A percentile compares a stretch with the other conserved stretches of the same genome.
Evolutionary conservation across 2,797 vertebrate species (phyloP).

Genomic region (Sebastolobus altivelis): DNA sequence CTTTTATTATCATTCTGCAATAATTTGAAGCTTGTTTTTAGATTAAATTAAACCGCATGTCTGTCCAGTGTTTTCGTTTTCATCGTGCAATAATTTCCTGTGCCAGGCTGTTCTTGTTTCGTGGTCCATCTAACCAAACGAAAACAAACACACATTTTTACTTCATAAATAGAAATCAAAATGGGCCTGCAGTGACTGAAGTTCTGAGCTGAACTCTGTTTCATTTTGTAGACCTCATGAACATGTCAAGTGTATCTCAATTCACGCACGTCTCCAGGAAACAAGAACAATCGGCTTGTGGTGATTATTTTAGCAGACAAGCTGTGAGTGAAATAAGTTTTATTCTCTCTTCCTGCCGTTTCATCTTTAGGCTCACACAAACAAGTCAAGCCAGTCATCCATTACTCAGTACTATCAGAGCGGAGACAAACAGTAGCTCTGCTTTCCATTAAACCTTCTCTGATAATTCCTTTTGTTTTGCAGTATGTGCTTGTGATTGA

Average conservation of each 20-base stretch:
- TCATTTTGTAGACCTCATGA: background rate
- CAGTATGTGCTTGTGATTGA: background rate
- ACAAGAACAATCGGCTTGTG: background rate
- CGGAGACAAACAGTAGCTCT: slow-evolving; percentile 31
- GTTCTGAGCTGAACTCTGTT: background rate
- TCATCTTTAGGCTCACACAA: slow-evolving; percentile 32
- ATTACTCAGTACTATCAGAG: slow-evolving; percentile 27
- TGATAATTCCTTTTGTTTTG: slow-evolving; percentile 8
- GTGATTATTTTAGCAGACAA: background rate
- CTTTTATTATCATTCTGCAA: background rate
- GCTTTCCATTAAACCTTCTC: slow-evolving; percentile 32
- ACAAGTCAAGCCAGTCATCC: slow-evolving; percentile 37
- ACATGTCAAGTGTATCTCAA: background rate
- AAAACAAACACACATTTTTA: slow-evolving; percentile 7
- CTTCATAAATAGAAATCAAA: slow-evolving; percentile 7
- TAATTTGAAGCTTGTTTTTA: slow-evolving; percentile 19
- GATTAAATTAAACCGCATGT: background rate
- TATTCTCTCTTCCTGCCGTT: slow-evolving; percentile 14
- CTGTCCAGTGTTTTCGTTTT: slow-evolving; percentile 31
- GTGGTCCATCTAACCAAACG: background rate
- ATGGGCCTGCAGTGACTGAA: background rate
- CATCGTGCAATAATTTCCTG: background rate
- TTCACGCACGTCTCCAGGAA: background rate
- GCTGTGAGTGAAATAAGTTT: background rate
- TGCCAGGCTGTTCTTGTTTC: slow-evolving; percentile 15